These are phyloP conservation scores for Bombus superbus DNA, from an alignment of 1,140 invertebrate genomes.

Conservation along the genomic window DNA sequence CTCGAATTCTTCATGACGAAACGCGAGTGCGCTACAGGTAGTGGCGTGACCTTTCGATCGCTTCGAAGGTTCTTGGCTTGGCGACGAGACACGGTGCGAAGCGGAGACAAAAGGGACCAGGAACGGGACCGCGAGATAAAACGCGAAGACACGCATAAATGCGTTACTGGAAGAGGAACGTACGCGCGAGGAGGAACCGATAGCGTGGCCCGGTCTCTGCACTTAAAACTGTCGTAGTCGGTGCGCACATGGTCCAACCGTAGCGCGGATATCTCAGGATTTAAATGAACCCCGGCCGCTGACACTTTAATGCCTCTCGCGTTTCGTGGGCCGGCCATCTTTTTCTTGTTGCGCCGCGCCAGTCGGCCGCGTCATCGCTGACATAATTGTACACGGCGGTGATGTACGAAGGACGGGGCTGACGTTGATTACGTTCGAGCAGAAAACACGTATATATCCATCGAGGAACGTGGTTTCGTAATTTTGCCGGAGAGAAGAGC, in stretches of 20 bases:
- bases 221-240: slow-evolving; percentile 53
- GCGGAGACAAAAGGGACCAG: neutral
- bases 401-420: slow-evolving; percentile 62
- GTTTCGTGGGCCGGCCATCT: slow-evolving; percentile 33
- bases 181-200: neutral
- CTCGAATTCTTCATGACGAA: slow-evolving; percentile 29
- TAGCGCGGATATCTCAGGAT: slow-evolving; percentile 49
- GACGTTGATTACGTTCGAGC: slow-evolving; percentile 65
- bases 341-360: slow-evolving; percentile 12
- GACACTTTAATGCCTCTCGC: slow-evolving; percentile 67
- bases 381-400: slow-evolving; percentile 67
- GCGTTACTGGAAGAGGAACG: neutral
- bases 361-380: slow-evolving; percentile 56
- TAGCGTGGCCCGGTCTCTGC: neutral
- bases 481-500: slow-evolving; percentile 22
- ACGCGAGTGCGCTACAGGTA: neutral
- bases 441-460: slow-evolving; percentile 54
- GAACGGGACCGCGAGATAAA: neutral
- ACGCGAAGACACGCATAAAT: neutral
- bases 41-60: slow-evolving; percentile 11
- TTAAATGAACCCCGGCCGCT: slow-evolving; percentile 66
- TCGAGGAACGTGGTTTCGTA: slow-evolving; percentile 56
- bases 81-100: neutral
- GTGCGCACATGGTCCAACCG: slow-evolving; percentile 13
- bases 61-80: neutral